These are phyloP conservation scores for Synergus japonicus DNA, from an alignment of 2,888 invertebrate genomes.

Conservation along the genomic window DNA sequence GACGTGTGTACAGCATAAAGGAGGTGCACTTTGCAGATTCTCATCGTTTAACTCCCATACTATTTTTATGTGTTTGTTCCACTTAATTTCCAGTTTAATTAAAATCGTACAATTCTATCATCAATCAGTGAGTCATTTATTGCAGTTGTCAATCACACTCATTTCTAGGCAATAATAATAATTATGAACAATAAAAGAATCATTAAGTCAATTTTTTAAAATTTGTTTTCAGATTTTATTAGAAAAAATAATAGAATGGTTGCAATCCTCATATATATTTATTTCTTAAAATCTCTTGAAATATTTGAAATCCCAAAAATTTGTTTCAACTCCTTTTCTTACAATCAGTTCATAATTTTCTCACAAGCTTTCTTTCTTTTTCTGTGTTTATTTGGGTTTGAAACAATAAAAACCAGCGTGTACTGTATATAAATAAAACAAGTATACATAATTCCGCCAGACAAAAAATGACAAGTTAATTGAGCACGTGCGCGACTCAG, in stretches of 20 bases:
- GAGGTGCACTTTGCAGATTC: constrained; percentile 51
- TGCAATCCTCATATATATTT: neutral
- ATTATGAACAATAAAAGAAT: neutral
- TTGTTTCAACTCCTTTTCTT: neutral
- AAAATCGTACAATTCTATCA: constrained; percentile 50
- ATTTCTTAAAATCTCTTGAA: neutral
- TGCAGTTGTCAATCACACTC: neutral
- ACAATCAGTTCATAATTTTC: neutral
- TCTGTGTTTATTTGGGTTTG: neutral
- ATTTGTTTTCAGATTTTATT: no score
- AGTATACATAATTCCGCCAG: constrained; percentile 43
- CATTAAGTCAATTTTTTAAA: no score
- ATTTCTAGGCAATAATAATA: neutral
- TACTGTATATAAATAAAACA: neutral
- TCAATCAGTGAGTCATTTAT: neutral
- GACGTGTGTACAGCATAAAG: constrained; percentile 52
- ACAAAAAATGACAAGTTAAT: constrained; percentile 3
- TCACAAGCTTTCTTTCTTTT: neutral
- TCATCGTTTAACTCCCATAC: neutral
- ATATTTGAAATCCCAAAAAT: no score
- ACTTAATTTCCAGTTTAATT: constrained; percentile 27
- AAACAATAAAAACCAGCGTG: neutral
- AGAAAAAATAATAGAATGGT: no score
- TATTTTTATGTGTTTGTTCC: neutral
- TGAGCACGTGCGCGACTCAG: constrained; percentile 21